These are phyloP conservation scores for Leucosticte australis DNA, from an alignment of 2,113 vertebrate species.

Conservation along the genomic window DNA sequence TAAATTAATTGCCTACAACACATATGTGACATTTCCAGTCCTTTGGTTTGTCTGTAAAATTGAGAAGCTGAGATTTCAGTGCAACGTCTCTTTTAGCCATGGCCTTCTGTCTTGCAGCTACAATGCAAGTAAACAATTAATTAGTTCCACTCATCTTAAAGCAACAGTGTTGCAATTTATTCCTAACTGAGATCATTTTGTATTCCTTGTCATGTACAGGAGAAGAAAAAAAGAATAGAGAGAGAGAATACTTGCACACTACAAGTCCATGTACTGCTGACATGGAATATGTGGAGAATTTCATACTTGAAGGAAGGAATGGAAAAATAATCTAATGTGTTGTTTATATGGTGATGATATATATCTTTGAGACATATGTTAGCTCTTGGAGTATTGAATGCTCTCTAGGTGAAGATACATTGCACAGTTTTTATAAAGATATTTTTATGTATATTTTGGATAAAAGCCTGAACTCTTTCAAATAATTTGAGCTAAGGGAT, in stretches of 20 bases:
- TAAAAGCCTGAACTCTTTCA: slow-evolving; percentile 13
- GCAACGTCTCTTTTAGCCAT: background rate
- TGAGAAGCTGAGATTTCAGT: background rate
- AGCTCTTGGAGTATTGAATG: slow-evolving; percentile 37
- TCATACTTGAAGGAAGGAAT: slow-evolving; percentile 38
- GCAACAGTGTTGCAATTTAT: background rate
- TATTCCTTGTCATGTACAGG: background rate
- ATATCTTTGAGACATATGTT: slow-evolving; percentile 48
- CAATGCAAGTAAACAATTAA: background rate
- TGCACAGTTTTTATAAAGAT: slow-evolving; percentile 43
- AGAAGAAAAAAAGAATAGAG: background rate
- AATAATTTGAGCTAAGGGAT: slow-evolving; percentile 33
- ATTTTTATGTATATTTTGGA: slow-evolving; percentile 55
- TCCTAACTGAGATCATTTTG: background rate
- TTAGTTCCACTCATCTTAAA: background rate
- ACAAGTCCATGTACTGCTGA: slow-evolving; percentile 14
- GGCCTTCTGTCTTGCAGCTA: background rate
- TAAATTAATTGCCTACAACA: background rate
- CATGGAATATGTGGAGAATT: slow-evolving; percentile 51
- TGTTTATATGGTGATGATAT: slow-evolving; percentile 51
- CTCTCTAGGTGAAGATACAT: slow-evolving; percentile 46
- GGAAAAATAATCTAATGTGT: slow-evolving; percentile 50
- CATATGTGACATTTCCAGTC: background rate
- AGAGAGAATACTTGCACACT: background rate
- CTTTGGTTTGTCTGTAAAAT: background rate